Evolutionary conservation across 2,888 invertebrate genomes (phyloP), one percentile per base, ranked within the genome.

Genomic region (Drosophila ustulata): DNA sequence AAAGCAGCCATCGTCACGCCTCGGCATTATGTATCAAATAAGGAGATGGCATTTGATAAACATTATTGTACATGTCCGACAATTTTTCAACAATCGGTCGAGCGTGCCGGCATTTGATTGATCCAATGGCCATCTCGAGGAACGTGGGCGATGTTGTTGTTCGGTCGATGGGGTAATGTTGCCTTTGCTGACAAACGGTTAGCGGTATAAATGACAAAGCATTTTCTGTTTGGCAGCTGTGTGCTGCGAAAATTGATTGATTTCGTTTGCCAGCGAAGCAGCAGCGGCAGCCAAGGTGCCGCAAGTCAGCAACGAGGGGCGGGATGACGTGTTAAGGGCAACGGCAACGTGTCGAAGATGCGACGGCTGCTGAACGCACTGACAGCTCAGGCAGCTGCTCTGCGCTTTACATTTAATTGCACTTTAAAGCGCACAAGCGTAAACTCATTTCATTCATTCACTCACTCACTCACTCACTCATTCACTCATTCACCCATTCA

Each of bases 61-160:
- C 88, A 83, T 87, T 83, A 83, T 88, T 87, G 83, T 68, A 84
- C 88, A 84, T 83, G 83, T 82, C 88, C 85, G 82, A 84, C 85
- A 84, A 84, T 87, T 83, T 84, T 84, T 87, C 85, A 87, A 71
- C 79, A 83, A 87, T 87, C 71, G 79, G 67, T 75, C 58, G 71
- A 82, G 85, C 85, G 82, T 83, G 77, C 61, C 77, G 80, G 71
- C 71, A 75, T 82, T 85, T 82, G 88, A 87, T 84, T 84, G 83
- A 87, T 87, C 79, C 88, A 66, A 79, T 74, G 78, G 70, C 57
- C 63, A 51, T 49, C 65, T 18, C 18, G 2, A 18, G 18, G 32
- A 43, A 50, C 37, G 50, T 41, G 49, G 34, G 37, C 45, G 6
- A n/a, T 30, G 56, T 11, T 37, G 39, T 26, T 26, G 32, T 26